Evolutionary conservation across 2,113 vertebrate species (phyloP).

Genomic region (Paramormyrops kingsleyae): DNA sequence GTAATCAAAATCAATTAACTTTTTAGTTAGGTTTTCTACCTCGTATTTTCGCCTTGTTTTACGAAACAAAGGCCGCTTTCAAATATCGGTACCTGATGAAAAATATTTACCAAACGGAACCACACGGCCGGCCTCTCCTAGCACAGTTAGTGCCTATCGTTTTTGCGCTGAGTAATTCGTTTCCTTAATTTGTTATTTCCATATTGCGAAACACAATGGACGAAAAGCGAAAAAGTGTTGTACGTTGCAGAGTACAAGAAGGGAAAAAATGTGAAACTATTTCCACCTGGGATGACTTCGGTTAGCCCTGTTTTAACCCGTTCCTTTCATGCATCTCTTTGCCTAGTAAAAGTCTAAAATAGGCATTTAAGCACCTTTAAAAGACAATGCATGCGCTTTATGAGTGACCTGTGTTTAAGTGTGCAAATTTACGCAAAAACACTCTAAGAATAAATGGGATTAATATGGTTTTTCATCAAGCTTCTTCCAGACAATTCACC

Average conservation of each 20-base stretch:
- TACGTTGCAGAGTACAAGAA: neutral
- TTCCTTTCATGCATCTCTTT: neutral
- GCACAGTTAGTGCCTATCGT: neutral
- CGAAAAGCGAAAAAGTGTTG: neutral
- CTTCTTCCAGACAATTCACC: neutral
- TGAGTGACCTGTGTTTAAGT: neutral
- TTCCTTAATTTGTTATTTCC: slow-evolving; percentile 23
- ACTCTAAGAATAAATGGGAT: neutral
- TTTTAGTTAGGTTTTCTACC: neutral
- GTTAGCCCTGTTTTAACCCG: slow-evolving; percentile 22
- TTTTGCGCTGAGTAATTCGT: neutral
- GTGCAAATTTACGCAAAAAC: neutral
- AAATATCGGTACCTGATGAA: neutral
- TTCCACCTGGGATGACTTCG: slow-evolving; percentile 26
- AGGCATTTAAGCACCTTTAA: neutral
- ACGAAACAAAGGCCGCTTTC: neutral
- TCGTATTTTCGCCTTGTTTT: neutral
- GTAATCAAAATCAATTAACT: neutral
- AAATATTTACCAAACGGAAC: neutral
- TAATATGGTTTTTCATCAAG: neutral
- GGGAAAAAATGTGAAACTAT: neutral
- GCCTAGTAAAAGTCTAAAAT: neutral
- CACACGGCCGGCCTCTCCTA: neutral
- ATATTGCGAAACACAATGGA: neutral
- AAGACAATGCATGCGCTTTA: neutral